Conservation (phyloP, 1,140 invertebrate species). For the Mizuhopecten yessoensis region DNA sequence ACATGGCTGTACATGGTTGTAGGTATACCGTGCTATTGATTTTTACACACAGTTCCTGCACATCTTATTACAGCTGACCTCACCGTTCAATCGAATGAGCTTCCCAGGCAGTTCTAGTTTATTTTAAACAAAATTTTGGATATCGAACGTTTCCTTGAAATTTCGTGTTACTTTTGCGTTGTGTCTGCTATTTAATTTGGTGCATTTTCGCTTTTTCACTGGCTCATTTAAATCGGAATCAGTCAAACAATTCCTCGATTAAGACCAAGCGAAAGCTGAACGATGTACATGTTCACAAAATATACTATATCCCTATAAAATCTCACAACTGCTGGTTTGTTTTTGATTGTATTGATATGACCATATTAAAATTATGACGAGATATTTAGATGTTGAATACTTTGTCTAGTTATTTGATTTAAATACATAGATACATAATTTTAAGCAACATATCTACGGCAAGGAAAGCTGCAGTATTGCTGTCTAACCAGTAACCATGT, state of each 20-base stretch:
- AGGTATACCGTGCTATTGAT: background rate
- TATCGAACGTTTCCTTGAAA: background rate
- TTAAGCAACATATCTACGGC: no score
- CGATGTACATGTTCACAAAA: no score
- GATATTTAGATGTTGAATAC: no score
- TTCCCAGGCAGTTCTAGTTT: background rate
- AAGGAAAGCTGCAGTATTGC: no score
- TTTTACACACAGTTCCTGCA: conserved; percentile 18
- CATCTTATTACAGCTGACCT: conserved; percentile 28
- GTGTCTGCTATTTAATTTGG: background rate
- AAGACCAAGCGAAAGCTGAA: background rate
- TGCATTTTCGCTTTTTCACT: background rate
- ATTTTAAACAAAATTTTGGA: conserved; percentile 40
- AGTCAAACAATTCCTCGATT: background rate
- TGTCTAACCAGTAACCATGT: no score
- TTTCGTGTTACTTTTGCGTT: background rate
- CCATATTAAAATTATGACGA: no score
- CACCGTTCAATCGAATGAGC: background rate
- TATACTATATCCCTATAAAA: no score
- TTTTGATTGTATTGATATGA: no score
- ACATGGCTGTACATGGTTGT: conserved; percentile 12
- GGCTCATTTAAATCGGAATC: background rate
- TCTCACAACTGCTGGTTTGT: no score
- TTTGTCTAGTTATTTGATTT: no score
- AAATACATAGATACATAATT: no score